Base-by-base conservation (phyloP, 2,888 invertebrate genomes). In the Machimus rusticus region DNA sequence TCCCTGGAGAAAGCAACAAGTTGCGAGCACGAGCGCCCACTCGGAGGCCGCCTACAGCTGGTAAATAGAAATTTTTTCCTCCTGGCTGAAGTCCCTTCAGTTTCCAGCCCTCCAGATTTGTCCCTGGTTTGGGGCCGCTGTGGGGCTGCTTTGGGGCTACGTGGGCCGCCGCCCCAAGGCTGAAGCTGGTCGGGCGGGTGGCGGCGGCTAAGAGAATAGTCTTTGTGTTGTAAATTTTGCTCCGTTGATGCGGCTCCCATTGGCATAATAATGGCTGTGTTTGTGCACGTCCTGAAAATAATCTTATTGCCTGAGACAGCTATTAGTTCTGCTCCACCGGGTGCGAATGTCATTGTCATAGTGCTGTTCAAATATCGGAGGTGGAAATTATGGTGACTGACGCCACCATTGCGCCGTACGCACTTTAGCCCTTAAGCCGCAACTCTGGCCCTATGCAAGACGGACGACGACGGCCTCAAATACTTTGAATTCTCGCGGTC, bases 261-360 rank as follows among this genome's bases (percentile, higher is more conserved):
- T 55, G 23, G 51, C 51, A 34, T 43, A 43, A 51, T 55, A 31
- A 81, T 55, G 51, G 55, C 51, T 81, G 23, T 51, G 81, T 66
- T 66, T 51, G 81, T 55, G 43, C 31, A 81, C 34, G 31, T 82
- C 39, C 37, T 82, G 19, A 57, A 82, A 82, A 57, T 82, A 57
- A 82, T 66, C 82, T 57, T 51, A 82, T 82, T 57, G 82, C 82
- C 57, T 82, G 55, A 82, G 82, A 66, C 66, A 66, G 82, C 55
- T 57, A 82, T 82, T 82, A 82, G 57, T 82, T 82, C 82, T 82
- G 34, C 82, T 57, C 34, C 57, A 34, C n/a, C 57, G 66, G 57
- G 5, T 66, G 37, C 82, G 57, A 82, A 66, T 82, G 82, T 82
- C 82, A 82, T 51, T 57, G 81, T 81, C 81, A 28, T 55, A 81